Evolutionary conservation across 1,140 invertebrate species (phyloP).

Genomic region (Eubasilissa regina): DNA sequence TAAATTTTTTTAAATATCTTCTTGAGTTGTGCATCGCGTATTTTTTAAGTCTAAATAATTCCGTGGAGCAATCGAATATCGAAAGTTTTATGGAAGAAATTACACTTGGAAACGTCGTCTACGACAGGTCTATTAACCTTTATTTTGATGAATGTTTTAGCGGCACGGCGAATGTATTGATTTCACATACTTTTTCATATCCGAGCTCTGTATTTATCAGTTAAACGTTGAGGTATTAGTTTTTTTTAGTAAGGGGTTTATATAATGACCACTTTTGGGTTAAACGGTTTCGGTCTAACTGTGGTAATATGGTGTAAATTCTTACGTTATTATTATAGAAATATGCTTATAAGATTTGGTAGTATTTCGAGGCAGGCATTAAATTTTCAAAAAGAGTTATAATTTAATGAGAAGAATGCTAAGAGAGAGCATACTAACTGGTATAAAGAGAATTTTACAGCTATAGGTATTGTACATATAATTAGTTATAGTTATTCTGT

Average conservation of each 20-base stretch:
- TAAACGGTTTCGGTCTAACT: not conserved
- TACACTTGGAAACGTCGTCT: constrained; percentile 29
- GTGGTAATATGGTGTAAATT: constrained; percentile 4
- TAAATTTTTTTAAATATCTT: not conserved
- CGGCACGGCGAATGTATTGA: constrained; percentile 22
- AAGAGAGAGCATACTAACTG: too few relatives aligned
- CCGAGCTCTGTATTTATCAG: constrained; percentile 29
- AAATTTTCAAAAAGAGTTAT: too few relatives aligned
- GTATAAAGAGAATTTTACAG: too few relatives aligned
- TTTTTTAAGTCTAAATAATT: not conserved
- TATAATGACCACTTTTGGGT: constrained; percentile 30
- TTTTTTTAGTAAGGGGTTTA: not conserved
- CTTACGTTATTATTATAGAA: too few relatives aligned
- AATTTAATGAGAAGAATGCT: too few relatives aligned
- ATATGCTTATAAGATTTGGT: too few relatives aligned
- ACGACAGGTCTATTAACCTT: constrained; percentile 35
- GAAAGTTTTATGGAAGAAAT: constrained; percentile 22
- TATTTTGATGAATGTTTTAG: constrained; percentile 20
- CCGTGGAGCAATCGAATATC: not conserved
- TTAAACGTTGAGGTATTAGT: constrained; percentile 7
- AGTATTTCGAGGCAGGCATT: too few relatives aligned
- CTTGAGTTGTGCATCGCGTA: not conserved
- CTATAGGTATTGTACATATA: too few relatives aligned
- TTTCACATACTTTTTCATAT: constrained; percentile 23
- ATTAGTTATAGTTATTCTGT: too few relatives aligned